A percentile compares a stretch with the other conserved stretches of the same genome.
Conservation (phyloP, 2,888 invertebrate species). For the Apeira syringaria region DNA sequence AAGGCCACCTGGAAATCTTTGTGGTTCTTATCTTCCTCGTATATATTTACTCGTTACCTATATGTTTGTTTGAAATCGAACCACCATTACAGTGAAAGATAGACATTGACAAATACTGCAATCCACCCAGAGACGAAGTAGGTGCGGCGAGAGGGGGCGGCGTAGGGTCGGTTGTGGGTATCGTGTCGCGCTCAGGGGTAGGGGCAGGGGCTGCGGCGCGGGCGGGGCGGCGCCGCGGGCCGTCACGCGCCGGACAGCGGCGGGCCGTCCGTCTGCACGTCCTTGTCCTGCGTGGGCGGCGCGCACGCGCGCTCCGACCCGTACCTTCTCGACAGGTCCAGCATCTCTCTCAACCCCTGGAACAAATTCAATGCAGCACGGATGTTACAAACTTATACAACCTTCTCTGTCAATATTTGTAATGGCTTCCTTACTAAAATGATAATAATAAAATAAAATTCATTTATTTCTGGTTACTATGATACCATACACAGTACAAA, state of each 20-base stretch:
- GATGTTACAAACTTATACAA: too few species aligned
- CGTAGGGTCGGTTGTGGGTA: slow-evolving; percentile 23
- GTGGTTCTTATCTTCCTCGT: too few species aligned
- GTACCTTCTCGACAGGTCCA: slow-evolving; percentile 91
- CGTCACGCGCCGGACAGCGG: slow-evolving; percentile 72
- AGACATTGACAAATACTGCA: slow-evolving; percentile 16
- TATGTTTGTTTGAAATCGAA: too few species aligned
- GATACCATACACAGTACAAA: too few species aligned
- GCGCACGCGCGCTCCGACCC: slow-evolving; percentile 82
- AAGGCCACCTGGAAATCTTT: too few species aligned
- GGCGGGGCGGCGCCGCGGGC: slow-evolving; percentile 50
- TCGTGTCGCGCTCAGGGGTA: slow-evolving; percentile 42
- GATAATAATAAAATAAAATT: too few species aligned
- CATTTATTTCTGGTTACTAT: too few species aligned
- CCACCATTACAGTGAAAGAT: slow-evolving; percentile 3
- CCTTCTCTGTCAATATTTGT: too few species aligned
- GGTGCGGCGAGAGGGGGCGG: slow-evolving; percentile 49
- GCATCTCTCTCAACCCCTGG: slow-evolving; percentile 91
- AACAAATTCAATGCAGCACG: too few species aligned
- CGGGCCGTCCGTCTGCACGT: slow-evolving; percentile 88
- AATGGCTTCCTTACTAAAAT: too few species aligned
- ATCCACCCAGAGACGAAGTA: slow-evolving; percentile 8
- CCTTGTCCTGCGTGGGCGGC: slow-evolving; percentile 87
- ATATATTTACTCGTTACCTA: too few species aligned
- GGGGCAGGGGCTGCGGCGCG: slow-evolving; percentile 35